Base-by-base conservation (phyloP, 2,888 invertebrate species). In the Folsomia manolachei region DNA sequence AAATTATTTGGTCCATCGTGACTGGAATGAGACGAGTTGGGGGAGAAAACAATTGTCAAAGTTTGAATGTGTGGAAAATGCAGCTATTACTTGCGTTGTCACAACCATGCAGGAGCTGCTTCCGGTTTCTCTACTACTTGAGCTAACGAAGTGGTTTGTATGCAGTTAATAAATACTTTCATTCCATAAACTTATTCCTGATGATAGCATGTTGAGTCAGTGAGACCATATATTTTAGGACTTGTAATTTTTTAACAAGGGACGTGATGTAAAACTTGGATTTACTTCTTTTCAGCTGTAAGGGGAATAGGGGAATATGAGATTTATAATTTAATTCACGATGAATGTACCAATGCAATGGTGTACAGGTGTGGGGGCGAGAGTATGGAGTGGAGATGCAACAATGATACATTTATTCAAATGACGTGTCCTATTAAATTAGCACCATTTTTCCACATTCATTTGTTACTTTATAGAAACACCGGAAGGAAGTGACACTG, bases 31-130 rank as follows among this genome's bases (percentile, higher is more conserved):
- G 27, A 27, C 4, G 56, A 7, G 19, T 56, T 7, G 52, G 65
- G 65, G 65, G 53, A 64, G 63, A 66, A 26, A 56, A 53, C 61
- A 68, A 19, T 56, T 56, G 56, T 39, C 4, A 39, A 39, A 39
- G 39, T 39, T 39, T 9, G 4, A 56, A 61, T 68, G 52, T 71
- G 66, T 63, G 51, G 39, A 68, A 71, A 71, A 71, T 68, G 71
- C 53, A 67, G 21, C 27, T 25, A 71, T 71, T 71, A 68, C 53
- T 68, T 67, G 71, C 71, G 67, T 63, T 62, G 67, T 67, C 71
- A 71, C 63, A 68, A 4, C 24, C 26, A 21, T n/a, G n/a, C n/a
- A 69, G n/a, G 39, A 56, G n/a, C 11, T n/a, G 56, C 60, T 71
- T 71, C 71, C 71, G 68, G 71, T 69, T 68, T 63, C 68, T 53